Evolutionary conservation across 2,113 vertebrate species (phyloP).

Genomic region (Dipodomys ordii): DNA sequence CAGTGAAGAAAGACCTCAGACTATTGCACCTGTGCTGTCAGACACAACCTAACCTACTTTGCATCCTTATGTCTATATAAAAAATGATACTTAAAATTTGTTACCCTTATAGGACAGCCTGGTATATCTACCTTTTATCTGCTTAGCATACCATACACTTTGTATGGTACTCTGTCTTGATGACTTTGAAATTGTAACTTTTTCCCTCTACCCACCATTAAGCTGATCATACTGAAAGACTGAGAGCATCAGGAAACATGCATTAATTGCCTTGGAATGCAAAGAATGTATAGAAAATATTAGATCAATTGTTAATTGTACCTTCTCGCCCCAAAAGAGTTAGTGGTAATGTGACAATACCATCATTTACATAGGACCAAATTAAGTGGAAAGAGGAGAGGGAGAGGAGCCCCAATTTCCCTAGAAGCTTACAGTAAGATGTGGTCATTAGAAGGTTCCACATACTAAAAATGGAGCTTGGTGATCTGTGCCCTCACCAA

Average conservation of each 20-base stretch:
- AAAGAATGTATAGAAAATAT: not conserved
- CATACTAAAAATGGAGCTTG: not conserved
- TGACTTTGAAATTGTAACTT: not conserved
- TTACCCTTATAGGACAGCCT: not conserved
- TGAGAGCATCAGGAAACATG: not conserved
- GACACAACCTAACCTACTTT: too few relatives aligned
- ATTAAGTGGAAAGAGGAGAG: slow-evolving; percentile 5
- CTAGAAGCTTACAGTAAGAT: not conserved
- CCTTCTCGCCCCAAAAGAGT: not conserved
- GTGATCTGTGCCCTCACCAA: not conserved
- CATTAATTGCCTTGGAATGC: not conserved
- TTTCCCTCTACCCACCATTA: not conserved
- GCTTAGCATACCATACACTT: not conserved
- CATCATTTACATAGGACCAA: not conserved
- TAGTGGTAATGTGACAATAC: not conserved
- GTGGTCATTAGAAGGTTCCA: not conserved
- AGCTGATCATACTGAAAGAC: not conserved
- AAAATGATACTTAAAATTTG: not conserved
- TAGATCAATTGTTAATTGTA: not conserved
- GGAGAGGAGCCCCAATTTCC: not conserved
- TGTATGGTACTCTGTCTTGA: not conserved
- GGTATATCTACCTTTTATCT: not conserved
- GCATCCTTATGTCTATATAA: too few relatives aligned
- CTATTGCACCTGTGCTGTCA: too few relatives aligned
- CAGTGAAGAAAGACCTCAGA: not conserved